Base-by-base conservation (phyloP, 2,888 invertebrate species). In the Tenodera sinensis region DNA sequence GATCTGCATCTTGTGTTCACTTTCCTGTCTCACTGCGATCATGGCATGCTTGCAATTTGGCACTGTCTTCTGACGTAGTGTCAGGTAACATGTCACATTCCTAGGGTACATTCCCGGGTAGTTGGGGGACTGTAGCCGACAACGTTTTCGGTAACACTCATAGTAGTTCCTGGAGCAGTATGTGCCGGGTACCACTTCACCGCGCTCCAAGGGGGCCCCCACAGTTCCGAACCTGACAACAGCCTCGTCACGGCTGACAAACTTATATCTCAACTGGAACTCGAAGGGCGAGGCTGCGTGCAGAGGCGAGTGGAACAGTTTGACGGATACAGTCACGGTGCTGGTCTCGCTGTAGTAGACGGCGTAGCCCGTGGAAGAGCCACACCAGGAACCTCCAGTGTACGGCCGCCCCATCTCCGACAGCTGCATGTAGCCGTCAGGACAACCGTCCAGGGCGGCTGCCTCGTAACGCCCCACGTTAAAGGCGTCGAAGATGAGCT, bases 1-100 rank as follows among this genome's bases (percentile, higher is more conserved):
- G 34, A 91, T 90, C 89, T 91, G 91, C 86, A 91, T 95, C 93
- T 96, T 96, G 92, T 96, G 96, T 85, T 96, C 95, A 90, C 95
- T 96, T 92, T 96, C 96, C 93, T 97, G 97, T 88, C 96, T 95
- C 90, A 98, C 97, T 28, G 97, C 96, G 91, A 98, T 97, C 97
- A 98, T 97, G 82, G 98, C 98, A 93, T 97, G 97, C 93, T 98
- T 98, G 93, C 98, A 98, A 84, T 97, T 97, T 25, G 98, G 97
- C 90, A 97, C 96, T 92, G 96, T 96, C 93, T 97, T 96, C 93
- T 98, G 97, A 83, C 97, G 95, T 91, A 98, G 94, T 91, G 97
- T 97, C 95, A 98, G 97, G 93, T 97, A 97, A 93, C 98, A 99
- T 90, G 98, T 97, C 34, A 98, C 98, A 93, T 98, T 98, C 91